Conservation (phyloP, 2,113 vertebrate genomes). For the Willisornis vidua region DNA sequence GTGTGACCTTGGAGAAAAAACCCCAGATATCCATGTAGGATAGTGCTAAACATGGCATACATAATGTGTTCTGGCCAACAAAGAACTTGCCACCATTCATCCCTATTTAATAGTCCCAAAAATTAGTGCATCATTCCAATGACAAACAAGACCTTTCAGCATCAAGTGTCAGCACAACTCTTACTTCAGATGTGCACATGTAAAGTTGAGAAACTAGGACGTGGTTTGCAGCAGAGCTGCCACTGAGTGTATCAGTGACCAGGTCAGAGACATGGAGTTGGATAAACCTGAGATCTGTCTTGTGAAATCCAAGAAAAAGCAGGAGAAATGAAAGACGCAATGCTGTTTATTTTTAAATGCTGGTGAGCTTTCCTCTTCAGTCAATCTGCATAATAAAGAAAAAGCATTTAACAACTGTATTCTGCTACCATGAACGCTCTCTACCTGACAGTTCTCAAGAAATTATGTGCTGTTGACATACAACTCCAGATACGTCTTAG, state of each 20-base stretch:
- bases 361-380: background rate
- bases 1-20: constrained; percentile 32
- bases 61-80: background rate
- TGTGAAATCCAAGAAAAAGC: background rate
- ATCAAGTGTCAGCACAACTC: background rate
- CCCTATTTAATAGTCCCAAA: background rate
- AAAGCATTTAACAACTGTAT: background rate
- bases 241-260: background rate
- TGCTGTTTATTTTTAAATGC: background rate
- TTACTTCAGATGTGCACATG: background rate
- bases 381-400: background rate
- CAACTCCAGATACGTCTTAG: background rate
- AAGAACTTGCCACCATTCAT: constrained; percentile 24
- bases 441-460: background rate
- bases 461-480: background rate
- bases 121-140: background rate
- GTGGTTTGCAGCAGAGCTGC: background rate
- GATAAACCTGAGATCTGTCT: background rate
- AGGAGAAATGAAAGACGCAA: background rate
- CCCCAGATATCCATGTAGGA: background rate
- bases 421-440: background rate
- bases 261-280: background rate
- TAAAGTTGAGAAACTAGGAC: background rate
- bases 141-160: background rate
- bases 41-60: constrained; percentile 2